A percentile compares a stretch with the other conserved stretches of the same genome.
phyloP scores from a whole-genome alignment of 2,113 vertebrate species.

The Oryctolagus cuniculus region mOryCun1.1 NC_091441.1:97708001-97708500 shows the following conservation, averaged over 20 bases:
- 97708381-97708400: too few relatives aligned
- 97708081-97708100: neutral
- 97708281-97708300: too few relatives aligned
- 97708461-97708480: too few relatives aligned
- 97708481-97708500: too few relatives aligned
- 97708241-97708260: neutral
- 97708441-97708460: too few relatives aligned
- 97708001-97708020: neutral
- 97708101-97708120: neutral
- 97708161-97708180: neutral
- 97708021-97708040: accelerated
- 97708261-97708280: neutral
- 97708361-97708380: too few relatives aligned
- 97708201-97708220: neutral
- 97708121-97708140: neutral
- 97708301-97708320: too few relatives aligned
- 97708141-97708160: neutral
- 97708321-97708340: too few relatives aligned
- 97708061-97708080: neutral
- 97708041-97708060: neutral
- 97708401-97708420: too few relatives aligned
- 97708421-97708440: too few relatives aligned
- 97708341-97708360: neutral
- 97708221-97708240: neutral
- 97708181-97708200: neutral